Conservation (phyloP, 2,113 vertebrate genomes). For the Callocephalon fimbriatum region DNA sequence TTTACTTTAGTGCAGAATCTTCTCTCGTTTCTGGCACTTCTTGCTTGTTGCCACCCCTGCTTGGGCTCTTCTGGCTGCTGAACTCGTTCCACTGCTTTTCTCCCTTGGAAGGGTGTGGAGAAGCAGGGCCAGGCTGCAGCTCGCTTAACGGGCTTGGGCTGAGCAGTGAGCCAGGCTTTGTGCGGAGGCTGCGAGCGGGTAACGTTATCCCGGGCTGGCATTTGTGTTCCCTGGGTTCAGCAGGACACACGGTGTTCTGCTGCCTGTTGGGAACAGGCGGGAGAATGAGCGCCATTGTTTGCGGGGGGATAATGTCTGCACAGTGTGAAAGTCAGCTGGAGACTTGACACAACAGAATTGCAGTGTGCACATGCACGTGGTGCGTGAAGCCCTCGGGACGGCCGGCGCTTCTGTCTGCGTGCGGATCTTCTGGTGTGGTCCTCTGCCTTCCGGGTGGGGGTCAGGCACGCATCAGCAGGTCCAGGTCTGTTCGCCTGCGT, state of each 20-base stretch:
- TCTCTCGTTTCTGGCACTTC: neutral
- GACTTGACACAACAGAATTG: neutral
- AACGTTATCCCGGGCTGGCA: neutral
- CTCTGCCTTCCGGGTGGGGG: neutral
- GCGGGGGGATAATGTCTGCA: conserved; percentile 9
- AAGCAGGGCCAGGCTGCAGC: neutral
- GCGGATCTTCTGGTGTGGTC: neutral
- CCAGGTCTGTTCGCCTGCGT: neutral
- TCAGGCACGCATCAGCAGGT: neutral
- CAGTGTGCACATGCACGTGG: neutral
- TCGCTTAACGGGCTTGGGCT: accelerated
- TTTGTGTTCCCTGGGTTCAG: neutral
- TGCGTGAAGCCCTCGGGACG: neutral
- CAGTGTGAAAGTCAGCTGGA: conserved; percentile 42
- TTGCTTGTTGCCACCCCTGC: neutral
- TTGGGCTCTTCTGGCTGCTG: neutral
- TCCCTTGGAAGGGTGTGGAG: neutral
- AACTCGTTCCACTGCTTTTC: neutral
- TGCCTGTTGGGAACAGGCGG: neutral
- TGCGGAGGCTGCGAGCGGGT: neutral
- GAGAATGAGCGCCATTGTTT: conserved; percentile 55
- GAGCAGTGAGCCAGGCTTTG: neutral
- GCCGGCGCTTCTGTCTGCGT: neutral
- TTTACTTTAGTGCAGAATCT: neutral
- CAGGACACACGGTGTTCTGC: neutral